A percentile compares a stretch with the other conserved stretches of the same genome.
phyloP scores from a whole-genome alignment of 2,797 vertebrate species.

The Enteromius radiatus region DNA sequence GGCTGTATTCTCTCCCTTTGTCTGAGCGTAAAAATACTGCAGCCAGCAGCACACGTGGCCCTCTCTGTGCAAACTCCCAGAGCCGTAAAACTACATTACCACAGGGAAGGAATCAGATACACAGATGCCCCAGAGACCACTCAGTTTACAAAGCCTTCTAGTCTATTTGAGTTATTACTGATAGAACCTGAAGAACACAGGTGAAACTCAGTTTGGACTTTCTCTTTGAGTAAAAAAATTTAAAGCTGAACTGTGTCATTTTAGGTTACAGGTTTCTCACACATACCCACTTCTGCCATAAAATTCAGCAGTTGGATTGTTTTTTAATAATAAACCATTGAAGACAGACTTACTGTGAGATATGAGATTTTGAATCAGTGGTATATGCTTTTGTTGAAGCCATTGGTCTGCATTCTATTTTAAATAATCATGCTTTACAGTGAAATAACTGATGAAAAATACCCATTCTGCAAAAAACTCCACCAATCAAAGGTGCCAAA shows the following conservation, averaged over 20 bases:
- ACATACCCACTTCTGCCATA: neutral
- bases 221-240: neutral
- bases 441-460: neutral
- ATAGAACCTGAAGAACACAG: constrained; percentile 45
- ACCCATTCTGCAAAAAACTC: neutral
- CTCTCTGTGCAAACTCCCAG: constrained; percentile 32
- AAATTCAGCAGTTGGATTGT: neutral
- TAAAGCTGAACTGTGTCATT: neutral
- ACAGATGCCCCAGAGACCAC: constrained; percentile 33
- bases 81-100: constrained; percentile 44
- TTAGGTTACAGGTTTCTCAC: neutral
- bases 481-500: neutral
- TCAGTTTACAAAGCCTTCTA: constrained; percentile 37
- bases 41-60: constrained; percentile 42
- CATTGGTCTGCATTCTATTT: neutral
- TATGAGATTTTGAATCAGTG: neutral
- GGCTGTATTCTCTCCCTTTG: constrained; percentile 26
- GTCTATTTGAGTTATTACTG: constrained; percentile 24
- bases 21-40: constrained; percentile 19
- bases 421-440: too few relatives aligned
- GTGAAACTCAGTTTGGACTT: constrained; percentile 35
- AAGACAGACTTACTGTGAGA: neutral
- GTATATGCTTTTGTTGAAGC: neutral
- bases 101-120: constrained; percentile 49
- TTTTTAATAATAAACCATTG: neutral